Percentiles rank a stretch among this genome's conserved stretches.
Conservation (phyloP, 2,797 vertebrate genomes). For the Muraenolepis orangiensis region DNA sequence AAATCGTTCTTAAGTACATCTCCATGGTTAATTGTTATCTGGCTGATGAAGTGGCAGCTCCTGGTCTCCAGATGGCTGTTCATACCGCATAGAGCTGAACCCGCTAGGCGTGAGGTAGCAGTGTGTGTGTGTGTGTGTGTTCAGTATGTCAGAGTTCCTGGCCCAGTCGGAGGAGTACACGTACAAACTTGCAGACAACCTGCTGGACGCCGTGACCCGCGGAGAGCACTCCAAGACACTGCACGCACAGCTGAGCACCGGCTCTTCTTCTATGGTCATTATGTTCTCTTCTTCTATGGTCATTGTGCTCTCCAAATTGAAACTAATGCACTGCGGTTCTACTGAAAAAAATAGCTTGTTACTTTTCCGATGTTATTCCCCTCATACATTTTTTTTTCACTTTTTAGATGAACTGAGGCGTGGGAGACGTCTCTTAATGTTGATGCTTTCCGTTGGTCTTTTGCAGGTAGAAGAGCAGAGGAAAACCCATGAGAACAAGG, state of each 20-base stretch:
- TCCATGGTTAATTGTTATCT: too few species aligned
- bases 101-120: too few species aligned
- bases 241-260: conserved; percentile 70
- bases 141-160: conserved; percentile 84
- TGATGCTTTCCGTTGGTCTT: not conserved
- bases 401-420: too few species aligned
- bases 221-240: conserved; percentile 88
- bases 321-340: too few species aligned
- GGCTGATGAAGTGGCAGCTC: too few species aligned
- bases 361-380: too few species aligned
- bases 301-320: not conserved
- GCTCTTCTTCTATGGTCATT: not conserved
- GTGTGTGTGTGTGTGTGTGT: conserved; percentile 26
- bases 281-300: not conserved
- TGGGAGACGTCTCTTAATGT: not conserved
- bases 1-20: too few species aligned
- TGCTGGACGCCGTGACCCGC: conserved; percentile 90
- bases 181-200: conserved; percentile 87
- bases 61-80: too few species aligned
- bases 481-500: conserved; percentile 32
- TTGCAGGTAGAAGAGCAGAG: conserved; percentile 33
- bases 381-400: too few species aligned
- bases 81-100: too few species aligned
- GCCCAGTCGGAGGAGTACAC: conserved; percentile 86
- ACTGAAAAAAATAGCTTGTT: too few species aligned